Evolutionary conservation across 2,113 vertebrate genomes (phyloP).

Genomic region (Pelobates fuscus): DNA sequence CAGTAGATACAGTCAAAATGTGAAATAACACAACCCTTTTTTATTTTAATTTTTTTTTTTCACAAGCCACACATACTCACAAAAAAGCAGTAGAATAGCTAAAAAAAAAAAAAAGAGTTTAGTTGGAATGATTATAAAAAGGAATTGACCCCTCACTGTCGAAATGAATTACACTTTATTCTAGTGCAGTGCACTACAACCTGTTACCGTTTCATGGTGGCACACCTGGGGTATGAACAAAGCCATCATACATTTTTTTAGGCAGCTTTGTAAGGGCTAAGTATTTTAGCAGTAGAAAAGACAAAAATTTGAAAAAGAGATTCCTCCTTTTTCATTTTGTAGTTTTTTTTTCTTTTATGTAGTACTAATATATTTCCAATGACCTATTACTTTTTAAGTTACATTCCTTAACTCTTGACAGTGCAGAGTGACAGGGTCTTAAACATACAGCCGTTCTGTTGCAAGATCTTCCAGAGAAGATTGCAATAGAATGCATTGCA

Average conservation of each 20-base stretch:
- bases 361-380: background rate
- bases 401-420: constrained; percentile 1
- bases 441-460: background rate
- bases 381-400: background rate
- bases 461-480: background rate
- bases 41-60: background rate
- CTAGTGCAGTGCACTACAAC: background rate
- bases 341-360: background rate
- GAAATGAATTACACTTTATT: background rate
- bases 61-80: background rate
- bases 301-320: background rate
- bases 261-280: constrained; percentile 71
- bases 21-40: background rate
- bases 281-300: constrained; percentile 33
- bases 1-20: background rate
- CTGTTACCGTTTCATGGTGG: background rate
- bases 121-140: background rate
- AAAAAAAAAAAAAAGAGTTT: background rate
- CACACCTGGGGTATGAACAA: background rate
- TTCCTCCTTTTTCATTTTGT: background rate
- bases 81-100: too few relatives aligned
- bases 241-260: constrained; percentile 38
- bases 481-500: background rate
- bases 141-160: background rate
- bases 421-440: background rate